Evolutionary conservation across 2,113 vertebrate genomes (phyloP), one percentile per base, ranked within the genome.

Genomic region (Entosphenus tridentatus): DNA sequence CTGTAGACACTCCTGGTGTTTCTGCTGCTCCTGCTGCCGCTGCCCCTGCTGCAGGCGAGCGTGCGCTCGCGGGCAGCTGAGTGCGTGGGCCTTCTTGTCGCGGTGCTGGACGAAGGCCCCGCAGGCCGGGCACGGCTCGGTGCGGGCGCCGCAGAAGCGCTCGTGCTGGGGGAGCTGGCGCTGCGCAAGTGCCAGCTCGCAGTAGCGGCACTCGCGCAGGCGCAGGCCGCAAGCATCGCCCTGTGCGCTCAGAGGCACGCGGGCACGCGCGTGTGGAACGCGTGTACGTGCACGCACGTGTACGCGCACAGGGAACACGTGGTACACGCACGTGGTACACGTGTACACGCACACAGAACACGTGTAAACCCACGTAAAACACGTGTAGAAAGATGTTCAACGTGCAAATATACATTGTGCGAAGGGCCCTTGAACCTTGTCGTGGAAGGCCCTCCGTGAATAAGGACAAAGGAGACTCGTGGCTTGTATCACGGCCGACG

Each of bases 131-230:
- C 91, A 96, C 1, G 76, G 80, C 77, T 98, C 91, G 0, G 89
- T 96, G 69, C 90, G 80, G 8, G 90, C 81, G 1, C 91, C 91
- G 4, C 90, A 98, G 75, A 86, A 98, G 12, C 85, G 83, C 71
- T 93, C 87, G 1, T 98, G 92, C 9, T 89, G 85, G 76, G 78
- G 80, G 14, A 87, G 80, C 73, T 87, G 86, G 74, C 75, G 78
- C 74, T 83, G 84, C 54, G 80, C 73, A 12, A 95, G 80, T 77
- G 89, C 87, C 70, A 98, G 77, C 71, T 88, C 85, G 56, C 92
- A 96, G 77, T 85, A 92, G 75, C 81, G 88, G 75, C 93, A 98
- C 1, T 82, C 74, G 3, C 81, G 79, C 57, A 86, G 77, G 1
- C 89, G 83, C 77, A 89, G 80, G 17, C 82, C 77, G 72, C 93